Evolutionary conservation across 53 echinoderm and acorn worm genomes (phyloP).

Genomic region (Echinometra lucunter): DNA sequence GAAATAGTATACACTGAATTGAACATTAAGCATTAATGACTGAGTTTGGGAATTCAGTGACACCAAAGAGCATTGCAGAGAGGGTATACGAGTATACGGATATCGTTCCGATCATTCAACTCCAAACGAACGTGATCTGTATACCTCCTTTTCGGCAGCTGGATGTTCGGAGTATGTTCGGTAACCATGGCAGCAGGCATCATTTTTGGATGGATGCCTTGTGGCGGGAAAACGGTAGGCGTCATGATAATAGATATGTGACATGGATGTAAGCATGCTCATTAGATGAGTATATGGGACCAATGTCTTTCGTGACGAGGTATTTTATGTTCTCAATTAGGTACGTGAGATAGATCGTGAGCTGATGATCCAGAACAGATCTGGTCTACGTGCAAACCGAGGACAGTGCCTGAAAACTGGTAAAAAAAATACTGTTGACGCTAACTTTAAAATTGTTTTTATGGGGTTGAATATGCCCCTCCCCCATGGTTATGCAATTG

Average conservation of each 20-base stretch:
- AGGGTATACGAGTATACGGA: too few relatives aligned
- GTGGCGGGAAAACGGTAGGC: not conserved
- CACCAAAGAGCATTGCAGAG: too few relatives aligned
- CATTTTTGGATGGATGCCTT: not conserved
- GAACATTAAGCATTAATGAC: too few relatives aligned
- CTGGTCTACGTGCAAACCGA: not conserved
- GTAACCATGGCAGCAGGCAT: not conserved
- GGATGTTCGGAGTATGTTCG: not conserved
- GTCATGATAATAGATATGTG: not conserved
- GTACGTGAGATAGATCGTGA: not conserved
- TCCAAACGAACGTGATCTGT: not conserved
- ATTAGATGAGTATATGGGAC: slow-evolving; percentile 9
- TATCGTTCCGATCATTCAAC: too few relatives aligned
- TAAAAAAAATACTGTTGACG: not conserved
- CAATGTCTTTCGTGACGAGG: slow-evolving; percentile 16
- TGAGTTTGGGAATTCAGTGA: too few relatives aligned
- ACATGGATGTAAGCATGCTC: slow-evolving; percentile 8
- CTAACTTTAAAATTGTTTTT: not conserved
- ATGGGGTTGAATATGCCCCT: not conserved
- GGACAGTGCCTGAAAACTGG: not conserved
- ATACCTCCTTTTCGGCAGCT: not conserved
- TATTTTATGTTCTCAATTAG: slow-evolving; percentile 18
- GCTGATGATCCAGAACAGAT: not conserved
- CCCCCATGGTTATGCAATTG: too few relatives aligned
- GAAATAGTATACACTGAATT: too few relatives aligned